Evolutionary conservation across 2,888 invertebrate species (phyloP).

Genomic region (Glyphotaelius pellucidus): DNA sequence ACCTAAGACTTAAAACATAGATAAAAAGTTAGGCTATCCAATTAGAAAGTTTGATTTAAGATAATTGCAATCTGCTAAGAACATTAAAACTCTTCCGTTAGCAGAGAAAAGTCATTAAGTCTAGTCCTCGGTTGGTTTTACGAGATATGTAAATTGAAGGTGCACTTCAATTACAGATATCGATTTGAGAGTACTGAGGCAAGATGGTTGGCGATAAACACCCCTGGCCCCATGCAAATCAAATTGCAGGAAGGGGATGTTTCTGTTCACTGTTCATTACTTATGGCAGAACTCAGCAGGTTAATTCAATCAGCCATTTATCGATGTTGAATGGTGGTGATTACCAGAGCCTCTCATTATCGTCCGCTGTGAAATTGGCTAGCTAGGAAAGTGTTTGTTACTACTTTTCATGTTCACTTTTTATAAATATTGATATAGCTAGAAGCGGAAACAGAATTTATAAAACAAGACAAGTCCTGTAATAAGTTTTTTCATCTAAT

Average conservation of each 20-base stretch:
- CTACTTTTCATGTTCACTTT: too few relatives aligned
- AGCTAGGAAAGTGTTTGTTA: neutral
- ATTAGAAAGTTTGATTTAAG: neutral
- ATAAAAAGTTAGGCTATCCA: neutral
- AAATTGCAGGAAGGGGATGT: neutral
- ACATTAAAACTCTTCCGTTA: neutral
- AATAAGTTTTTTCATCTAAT: too few relatives aligned
- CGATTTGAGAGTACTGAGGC: neutral
- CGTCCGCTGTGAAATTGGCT: neutral
- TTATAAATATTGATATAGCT: too few relatives aligned
- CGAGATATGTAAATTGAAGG: neutral
- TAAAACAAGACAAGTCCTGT: too few relatives aligned
- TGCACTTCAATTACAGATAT: neutral
- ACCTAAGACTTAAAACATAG: neutral
- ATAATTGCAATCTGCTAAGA: neutral
- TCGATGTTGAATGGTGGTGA: neutral
- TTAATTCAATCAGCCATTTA: neutral
- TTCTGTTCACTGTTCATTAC: neutral
- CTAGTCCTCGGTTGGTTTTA: neutral
- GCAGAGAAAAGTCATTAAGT: neutral
- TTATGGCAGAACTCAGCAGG: neutral
- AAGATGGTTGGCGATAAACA: neutral
- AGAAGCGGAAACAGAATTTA: neutral
- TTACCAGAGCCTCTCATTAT: neutral
- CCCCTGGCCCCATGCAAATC: neutral